These are phyloP conservation scores for Dusona sp. DNA, from an alignment of 2,888 invertebrate genomes.

Conservation along the genomic window DNA sequence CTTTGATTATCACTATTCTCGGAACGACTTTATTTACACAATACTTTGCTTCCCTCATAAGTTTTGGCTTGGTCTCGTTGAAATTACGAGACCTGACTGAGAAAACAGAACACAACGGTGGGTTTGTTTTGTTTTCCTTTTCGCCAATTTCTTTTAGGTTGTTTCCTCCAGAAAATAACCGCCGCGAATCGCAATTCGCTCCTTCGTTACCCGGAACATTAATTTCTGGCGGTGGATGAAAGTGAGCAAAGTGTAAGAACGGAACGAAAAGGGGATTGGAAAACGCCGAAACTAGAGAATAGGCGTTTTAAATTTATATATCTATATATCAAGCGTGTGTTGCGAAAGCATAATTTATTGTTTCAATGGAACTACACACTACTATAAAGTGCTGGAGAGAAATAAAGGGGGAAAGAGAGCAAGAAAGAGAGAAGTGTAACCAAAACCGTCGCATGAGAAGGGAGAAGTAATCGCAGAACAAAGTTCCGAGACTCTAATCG, in stretches of 20 bases:
- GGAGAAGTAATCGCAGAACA: slow-evolving; percentile 68
- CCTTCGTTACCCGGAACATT: slow-evolving; percentile 68
- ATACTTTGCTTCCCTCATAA: slow-evolving; percentile 13
- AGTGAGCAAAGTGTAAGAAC: slow-evolving; percentile 30
- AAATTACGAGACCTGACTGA: slow-evolving; percentile 57
- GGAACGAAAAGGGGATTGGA: not conserved
- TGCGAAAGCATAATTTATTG: slow-evolving; percentile 65
- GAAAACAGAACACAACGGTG: slow-evolving; percentile 28
- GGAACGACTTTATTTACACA: slow-evolving; percentile 31
- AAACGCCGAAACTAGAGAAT: slow-evolving; percentile 24
- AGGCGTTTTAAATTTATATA: not conserved
- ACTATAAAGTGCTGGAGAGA: not conserved
- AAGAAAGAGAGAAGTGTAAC: not conserved
- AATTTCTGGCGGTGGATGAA: slow-evolving; percentile 64
- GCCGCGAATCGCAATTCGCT: slow-evolving; percentile 63
- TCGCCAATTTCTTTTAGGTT: not conserved
- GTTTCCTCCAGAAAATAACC: slow-evolving; percentile 59
- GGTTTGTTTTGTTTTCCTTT: slow-evolving; percentile 10
- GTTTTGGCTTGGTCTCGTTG: slow-evolving; percentile 20
- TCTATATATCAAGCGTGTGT: slow-evolving; percentile 48
- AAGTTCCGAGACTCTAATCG: slow-evolving; percentile 66
- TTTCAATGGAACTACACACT: slow-evolving; percentile 42
- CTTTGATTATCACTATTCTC: slow-evolving; percentile 17
- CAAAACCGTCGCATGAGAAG: slow-evolving; percentile 54
- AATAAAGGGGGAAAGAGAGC: not conserved